These are phyloP conservation scores for Dorcus hopei DNA, from an alignment of 2,888 invertebrate genomes.

Conservation along the genomic window DNA sequence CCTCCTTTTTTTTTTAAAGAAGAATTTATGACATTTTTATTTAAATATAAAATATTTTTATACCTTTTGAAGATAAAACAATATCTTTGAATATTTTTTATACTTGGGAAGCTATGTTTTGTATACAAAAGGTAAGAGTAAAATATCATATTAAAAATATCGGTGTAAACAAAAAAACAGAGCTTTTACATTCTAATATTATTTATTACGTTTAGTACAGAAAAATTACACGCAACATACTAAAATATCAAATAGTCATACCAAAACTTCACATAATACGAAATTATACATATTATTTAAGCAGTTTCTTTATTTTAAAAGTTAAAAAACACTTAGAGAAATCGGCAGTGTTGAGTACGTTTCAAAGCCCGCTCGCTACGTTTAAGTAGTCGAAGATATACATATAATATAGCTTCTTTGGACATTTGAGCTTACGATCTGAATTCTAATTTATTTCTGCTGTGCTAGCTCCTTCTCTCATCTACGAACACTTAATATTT, in stretches of 20 bases:
- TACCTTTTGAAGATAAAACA: too few species aligned
- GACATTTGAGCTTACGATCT: constrained; percentile 36
- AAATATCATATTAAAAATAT: too few species aligned
- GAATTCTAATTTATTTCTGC: not conserved
- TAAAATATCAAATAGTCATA: constrained; percentile 29
- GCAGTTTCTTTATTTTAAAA: constrained; percentile 13
- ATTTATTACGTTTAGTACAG: constrained; percentile 31
- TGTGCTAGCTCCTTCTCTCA: not conserved
- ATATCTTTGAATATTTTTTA: too few species aligned
- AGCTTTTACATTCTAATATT: constrained; percentile 15
- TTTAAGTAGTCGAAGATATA: constrained; percentile 28
- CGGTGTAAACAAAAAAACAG: not conserved
- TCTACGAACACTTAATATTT: constrained; percentile 1
- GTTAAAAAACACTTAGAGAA: constrained; percentile 36
- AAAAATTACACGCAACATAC: constrained; percentile 30
- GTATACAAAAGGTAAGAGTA: too few species aligned
- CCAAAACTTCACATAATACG: constrained; percentile 15
- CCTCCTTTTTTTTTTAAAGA: too few species aligned
- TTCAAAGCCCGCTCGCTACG: constrained; percentile 39
- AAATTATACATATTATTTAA: constrained; percentile 10
- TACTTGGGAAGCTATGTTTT: too few species aligned
- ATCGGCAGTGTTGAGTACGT: constrained; percentile 46
- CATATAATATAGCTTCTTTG: constrained; percentile 26
- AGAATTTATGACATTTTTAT: too few species aligned
- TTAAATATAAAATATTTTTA: too few species aligned